A percentile compares a stretch with the other conserved stretches of the same genome.
Evolutionary conservation across 2,113 vertebrate species (phyloP).

Genomic region (Andinoacara biseriatus): DNA sequence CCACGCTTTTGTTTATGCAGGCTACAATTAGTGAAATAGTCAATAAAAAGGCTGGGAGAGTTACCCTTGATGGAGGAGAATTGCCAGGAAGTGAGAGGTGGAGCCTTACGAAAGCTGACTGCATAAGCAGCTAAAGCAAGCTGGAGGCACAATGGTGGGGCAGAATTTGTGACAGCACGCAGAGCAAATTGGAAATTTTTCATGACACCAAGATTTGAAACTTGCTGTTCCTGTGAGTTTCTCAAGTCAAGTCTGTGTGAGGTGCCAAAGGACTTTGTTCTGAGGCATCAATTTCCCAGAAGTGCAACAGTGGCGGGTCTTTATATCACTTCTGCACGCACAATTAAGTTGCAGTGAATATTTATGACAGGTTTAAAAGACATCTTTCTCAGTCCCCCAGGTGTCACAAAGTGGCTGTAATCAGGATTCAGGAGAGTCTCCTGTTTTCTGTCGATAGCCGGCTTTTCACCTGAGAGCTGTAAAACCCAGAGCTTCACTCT

Average conservation of each 20-base stretch:
- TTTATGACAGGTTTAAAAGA: slow-evolving; percentile 79
- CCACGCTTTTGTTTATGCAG: slow-evolving; percentile 81
- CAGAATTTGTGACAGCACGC: slow-evolving; percentile 8
- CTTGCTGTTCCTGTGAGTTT: slow-evolving; percentile 55
- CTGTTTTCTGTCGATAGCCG: slow-evolving; percentile 65
- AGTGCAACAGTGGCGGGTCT: slow-evolving; percentile 70
- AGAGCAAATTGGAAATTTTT: slow-evolving; percentile 19
- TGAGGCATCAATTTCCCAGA: slow-evolving; percentile 60
- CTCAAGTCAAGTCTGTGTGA: slow-evolving; percentile 46
- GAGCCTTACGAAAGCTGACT: slow-evolving; percentile 30
- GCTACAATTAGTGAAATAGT: slow-evolving; percentile 85
- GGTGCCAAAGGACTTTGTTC: slow-evolving; percentile 37
- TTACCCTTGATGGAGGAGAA: slow-evolving; percentile 61
- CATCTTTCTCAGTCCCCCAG: slow-evolving; percentile 74
- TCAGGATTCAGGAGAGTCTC: slow-evolving; percentile 75
- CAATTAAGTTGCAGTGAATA: slow-evolving; percentile 83
- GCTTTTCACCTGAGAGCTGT: slow-evolving; percentile 69
- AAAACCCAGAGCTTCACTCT: slow-evolving; percentile 61
- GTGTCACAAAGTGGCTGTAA: slow-evolving; percentile 82
- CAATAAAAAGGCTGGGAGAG: slow-evolving; percentile 85
- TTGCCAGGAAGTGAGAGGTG: slow-evolving; percentile 56
- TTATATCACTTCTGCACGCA: slow-evolving; percentile 76
- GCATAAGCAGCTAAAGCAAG: slow-evolving; percentile 1
- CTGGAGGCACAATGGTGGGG: not conserved
- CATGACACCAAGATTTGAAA: slow-evolving; percentile 1